Evolutionary conservation across 2,888 invertebrate species (phyloP).

Genomic region (Pheosia tremula): DNA sequence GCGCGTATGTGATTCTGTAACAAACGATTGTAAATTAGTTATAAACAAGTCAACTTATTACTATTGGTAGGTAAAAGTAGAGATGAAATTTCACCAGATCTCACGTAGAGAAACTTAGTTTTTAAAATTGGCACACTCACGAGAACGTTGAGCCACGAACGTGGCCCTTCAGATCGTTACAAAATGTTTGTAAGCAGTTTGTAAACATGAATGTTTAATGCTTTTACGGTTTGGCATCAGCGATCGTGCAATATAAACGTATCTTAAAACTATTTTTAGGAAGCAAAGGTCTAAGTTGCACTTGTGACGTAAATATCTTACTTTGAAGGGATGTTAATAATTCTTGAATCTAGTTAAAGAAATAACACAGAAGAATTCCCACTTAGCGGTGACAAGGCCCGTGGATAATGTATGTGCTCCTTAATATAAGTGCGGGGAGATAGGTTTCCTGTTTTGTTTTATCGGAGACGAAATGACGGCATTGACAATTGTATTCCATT

Average conservation of each 20-base stretch:
- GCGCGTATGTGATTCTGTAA: slow-evolving; percentile 90
- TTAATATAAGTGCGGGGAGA: slow-evolving; percentile 22
- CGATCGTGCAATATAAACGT: slow-evolving; percentile 12
- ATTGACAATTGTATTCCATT: slow-evolving; percentile 27
- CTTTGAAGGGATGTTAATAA: slow-evolving; percentile 31
- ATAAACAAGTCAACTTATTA: neutral
- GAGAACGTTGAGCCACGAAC: slow-evolving; percentile 18
- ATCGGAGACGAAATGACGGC: slow-evolving; percentile 10
- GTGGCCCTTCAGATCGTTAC: slow-evolving; percentile 13
- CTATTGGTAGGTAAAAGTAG: neutral
- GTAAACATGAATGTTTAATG: slow-evolving; percentile 16
- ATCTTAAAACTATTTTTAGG: slow-evolving; percentile 18
- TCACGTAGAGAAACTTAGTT: slow-evolving; percentile 1
- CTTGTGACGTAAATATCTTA: slow-evolving; percentile 8
- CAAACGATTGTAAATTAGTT: slow-evolving; percentile 25
- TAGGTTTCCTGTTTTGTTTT: slow-evolving; percentile 29
- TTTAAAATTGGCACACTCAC: slow-evolving; percentile 18
- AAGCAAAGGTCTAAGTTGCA: slow-evolving; percentile 19
- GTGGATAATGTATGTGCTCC: slow-evolving; percentile 11
- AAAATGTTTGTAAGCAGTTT: slow-evolving; percentile 21
- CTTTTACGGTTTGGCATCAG: slow-evolving; percentile 7
- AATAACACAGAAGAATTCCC: slow-evolving; percentile 35
- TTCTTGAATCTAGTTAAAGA: slow-evolving; percentile 20
- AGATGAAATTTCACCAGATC: neutral
- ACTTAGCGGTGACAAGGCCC: slow-evolving; percentile 29